phyloP scores from a whole-genome alignment of 2,797 vertebrate species.

The Sphenodon punctatus region DNA sequence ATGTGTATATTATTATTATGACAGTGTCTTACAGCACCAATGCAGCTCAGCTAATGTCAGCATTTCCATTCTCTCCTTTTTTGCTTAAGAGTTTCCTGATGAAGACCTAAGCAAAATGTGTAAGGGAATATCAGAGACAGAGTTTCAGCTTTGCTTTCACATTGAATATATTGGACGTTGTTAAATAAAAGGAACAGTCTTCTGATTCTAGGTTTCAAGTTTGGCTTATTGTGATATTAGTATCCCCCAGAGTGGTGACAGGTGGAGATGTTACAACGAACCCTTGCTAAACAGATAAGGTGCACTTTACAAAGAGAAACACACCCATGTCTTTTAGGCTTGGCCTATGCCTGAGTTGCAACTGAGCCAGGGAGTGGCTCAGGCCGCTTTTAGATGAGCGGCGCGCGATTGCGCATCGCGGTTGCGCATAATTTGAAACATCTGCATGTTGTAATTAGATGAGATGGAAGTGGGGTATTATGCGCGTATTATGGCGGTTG shows the following conservation, averaged over 20 bases:
- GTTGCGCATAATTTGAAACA: no score
- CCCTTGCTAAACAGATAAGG: constrained; percentile 29
- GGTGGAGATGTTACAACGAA: constrained; percentile 36
- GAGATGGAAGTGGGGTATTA: no score
- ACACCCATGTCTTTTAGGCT: no score
- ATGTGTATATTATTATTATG: constrained; percentile 38
- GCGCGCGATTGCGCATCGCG: no score
- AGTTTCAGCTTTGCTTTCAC: constrained; percentile 7
- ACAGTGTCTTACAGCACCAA: constrained; percentile 36
- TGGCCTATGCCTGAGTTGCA: no score
- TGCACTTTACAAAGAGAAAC: no score
- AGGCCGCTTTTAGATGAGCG: no score
- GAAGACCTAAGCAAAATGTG: not conserved
- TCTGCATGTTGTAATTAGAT: no score
- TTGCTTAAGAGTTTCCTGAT: constrained; percentile 18
- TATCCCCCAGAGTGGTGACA: constrained; percentile 40
- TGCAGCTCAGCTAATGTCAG: constrained; percentile 36
- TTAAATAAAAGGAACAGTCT: not conserved
- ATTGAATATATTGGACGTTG: constrained; percentile 22
- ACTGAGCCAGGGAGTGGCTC: no score
- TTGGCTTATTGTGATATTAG: constrained; percentile 26
- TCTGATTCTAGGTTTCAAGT: constrained; percentile 1
- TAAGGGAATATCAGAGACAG: not conserved
- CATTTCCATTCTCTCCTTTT: constrained; percentile 29
- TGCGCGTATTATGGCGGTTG: no score